Evolutionary conservation across 2,888 invertebrate genomes (phyloP).

Genomic region (Acanthacorydalis orientalis): DNA sequence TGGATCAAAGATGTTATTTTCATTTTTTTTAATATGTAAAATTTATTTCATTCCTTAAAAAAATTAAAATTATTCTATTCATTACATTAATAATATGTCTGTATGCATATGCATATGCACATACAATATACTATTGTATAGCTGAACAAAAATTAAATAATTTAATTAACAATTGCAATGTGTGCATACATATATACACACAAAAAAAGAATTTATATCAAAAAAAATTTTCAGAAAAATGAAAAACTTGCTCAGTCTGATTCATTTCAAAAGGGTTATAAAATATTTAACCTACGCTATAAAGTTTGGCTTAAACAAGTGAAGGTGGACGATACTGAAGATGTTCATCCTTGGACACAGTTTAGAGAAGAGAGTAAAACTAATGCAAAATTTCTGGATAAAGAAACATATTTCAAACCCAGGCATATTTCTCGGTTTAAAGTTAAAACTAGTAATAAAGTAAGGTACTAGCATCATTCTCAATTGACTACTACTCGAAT

Average conservation of each 20-base stretch:
- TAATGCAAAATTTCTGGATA: conserved; percentile 18
- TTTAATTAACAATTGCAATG: too few relatives aligned
- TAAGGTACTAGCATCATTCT: conserved; percentile 1
- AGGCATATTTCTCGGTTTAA: conserved; percentile 18
- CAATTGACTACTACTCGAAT: too few relatives aligned
- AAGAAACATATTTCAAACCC: conserved; percentile 21
- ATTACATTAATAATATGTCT: too few relatives aligned
- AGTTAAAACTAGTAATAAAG: conserved; percentile 19
- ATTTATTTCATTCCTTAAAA: too few relatives aligned
- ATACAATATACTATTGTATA: too few relatives aligned
- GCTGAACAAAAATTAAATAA: too few relatives aligned
- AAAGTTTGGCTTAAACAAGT: conserved; percentile 30
- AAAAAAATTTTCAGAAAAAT: neutral
- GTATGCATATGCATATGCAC: too few relatives aligned
- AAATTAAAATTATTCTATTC: too few relatives aligned
- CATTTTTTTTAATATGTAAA: neutral
- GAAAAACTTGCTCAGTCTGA: neutral
- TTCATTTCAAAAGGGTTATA: conserved; percentile 21
- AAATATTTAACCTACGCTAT: conserved; percentile 28
- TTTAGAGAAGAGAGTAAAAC: conserved; percentile 26
- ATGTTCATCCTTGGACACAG: conserved; percentile 47
- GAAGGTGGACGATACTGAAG: conserved; percentile 28
- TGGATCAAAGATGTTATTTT: too few relatives aligned
- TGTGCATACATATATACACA: too few relatives aligned
- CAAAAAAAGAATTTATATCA: too few relatives aligned